Percentiles rank a stretch among this genome's conserved stretches.
phyloP scores from a whole-genome alignment of 2,797 vertebrate species.

The Rhabdophis nuchalis region DNA sequence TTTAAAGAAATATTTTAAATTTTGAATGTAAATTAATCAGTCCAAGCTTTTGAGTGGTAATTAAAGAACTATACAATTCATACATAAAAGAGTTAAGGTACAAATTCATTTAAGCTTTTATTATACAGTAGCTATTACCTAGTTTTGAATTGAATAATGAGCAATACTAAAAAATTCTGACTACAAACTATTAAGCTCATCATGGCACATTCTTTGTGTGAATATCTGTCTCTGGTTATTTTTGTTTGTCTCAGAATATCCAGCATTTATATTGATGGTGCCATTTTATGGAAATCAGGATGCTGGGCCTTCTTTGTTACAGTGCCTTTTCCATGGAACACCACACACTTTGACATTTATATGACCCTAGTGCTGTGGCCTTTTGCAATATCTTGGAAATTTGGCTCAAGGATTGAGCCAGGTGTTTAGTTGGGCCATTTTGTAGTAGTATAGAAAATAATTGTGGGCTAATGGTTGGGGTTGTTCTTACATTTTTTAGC shows the following conservation, averaged over 20 bases:
- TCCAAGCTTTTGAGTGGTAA: background rate
- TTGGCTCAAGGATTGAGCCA: background rate
- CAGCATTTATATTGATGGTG: background rate
- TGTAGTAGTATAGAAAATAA: background rate
- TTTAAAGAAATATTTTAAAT: slow-evolving; percentile 48
- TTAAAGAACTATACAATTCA: slow-evolving; percentile 24
- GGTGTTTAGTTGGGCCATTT: background rate
- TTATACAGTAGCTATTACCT: background rate
- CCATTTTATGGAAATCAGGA: background rate
- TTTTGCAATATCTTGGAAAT: background rate
- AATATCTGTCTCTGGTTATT: background rate
- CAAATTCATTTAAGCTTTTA: background rate
- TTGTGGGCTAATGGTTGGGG: background rate
- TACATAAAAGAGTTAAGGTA: background rate
- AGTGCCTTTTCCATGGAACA: background rate
- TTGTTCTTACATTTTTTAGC: background rate
- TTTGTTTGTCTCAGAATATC: background rate
- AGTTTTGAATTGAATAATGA: background rate
- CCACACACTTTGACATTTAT: background rate
- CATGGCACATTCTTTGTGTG: background rate
- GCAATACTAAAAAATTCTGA: background rate
- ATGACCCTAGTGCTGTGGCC: background rate
- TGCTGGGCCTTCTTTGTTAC: background rate
- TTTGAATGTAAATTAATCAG: slow-evolving; percentile 14
- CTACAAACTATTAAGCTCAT: background rate